Evolutionary conservation across 2,797 vertebrate species (phyloP), one percentile per base, ranked within the genome.

Genomic region (Limnodromus scolopaceus): DNA sequence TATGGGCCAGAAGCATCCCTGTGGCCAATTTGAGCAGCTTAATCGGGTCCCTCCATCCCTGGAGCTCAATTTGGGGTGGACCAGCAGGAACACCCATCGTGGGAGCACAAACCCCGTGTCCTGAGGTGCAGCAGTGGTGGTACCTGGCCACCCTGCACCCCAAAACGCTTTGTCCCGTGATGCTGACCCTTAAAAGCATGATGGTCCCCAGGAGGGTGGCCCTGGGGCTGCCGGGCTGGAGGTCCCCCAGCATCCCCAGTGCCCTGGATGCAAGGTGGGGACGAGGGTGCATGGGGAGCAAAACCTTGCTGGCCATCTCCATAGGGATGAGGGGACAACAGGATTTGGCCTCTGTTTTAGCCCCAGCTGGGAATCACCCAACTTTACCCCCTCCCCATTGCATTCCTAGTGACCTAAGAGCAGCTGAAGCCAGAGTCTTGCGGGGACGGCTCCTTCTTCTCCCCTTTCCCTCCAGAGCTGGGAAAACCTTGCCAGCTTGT

Each of bases 191-290:
- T 38, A 2, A 5, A 16, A 32, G 11, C 28, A 1, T 1, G 16
- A 20, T 27, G 32, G 18, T 57, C 6, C 18, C n/a, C 46, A 32
- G 63, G 22, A 65, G 5, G 15, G 45, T 57, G 24, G 49, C 43
- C 34, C 30, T 10, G 23, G 16, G 4, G 24, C 61, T 66, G 38
- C 14, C 10, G 10, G 57, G 36, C n/a, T 39, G 54, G 46, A 43
- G 23, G 15, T 20, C 16, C 45, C 11, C 23, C 1, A 3, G 1
- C 4, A 2, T 69, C 39, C 36, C 45, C 11, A 1, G 3, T 2
- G 4, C 9, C 19, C 49, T 3, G 63, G 49, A 10, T 6, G 0
- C 0, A 1, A 6, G 12, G 1, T 48, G 10, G n/a, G 36, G n/a
- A 22, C 13, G 4, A 5, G 19, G 46, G 6, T 38, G 34, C 43